phyloP scores from a whole-genome alignment of 2,113 vertebrate genomes.

The Nycticryphes semicollaris region DNA sequence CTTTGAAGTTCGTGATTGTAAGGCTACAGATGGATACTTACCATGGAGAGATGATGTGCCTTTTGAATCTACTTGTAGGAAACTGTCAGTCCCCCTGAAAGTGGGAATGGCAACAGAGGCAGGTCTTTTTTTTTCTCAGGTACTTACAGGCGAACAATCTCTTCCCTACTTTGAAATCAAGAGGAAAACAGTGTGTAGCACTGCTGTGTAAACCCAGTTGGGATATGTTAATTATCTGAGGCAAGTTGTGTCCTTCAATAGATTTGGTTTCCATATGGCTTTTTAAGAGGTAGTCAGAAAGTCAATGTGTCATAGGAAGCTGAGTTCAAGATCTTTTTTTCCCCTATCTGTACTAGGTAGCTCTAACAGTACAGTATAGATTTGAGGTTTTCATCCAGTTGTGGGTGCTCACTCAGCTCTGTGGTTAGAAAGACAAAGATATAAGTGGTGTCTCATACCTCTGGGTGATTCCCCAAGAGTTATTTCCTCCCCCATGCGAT shows the following conservation, averaged over 20 bases:
- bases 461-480: neutral
- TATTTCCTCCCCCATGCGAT: accelerated
- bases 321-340: neutral
- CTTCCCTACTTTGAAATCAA: conserved; percentile 25
- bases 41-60: conserved; percentile 58
- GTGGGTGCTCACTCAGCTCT: neutral
- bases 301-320: accelerated
- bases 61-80: conserved; percentile 51
- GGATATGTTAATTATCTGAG: neutral
- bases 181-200: neutral
- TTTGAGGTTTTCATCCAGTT: neutral
- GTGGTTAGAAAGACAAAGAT: neutral
- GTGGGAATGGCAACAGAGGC: conserved; percentile 29
- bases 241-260: neutral
- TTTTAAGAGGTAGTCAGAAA: neutral
- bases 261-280: neutral
- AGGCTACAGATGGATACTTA: neutral
- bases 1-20: conserved; percentile 11
- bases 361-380: neutral
- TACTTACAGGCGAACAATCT: conserved; percentile 53
- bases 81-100: conserved; percentile 4
- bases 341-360: neutral
- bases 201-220: neutral
- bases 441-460: neutral
- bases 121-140: conserved; percentile 65